Base-by-base conservation (phyloP, 2,797 vertebrate species). In the Natrix natrix region DNA sequence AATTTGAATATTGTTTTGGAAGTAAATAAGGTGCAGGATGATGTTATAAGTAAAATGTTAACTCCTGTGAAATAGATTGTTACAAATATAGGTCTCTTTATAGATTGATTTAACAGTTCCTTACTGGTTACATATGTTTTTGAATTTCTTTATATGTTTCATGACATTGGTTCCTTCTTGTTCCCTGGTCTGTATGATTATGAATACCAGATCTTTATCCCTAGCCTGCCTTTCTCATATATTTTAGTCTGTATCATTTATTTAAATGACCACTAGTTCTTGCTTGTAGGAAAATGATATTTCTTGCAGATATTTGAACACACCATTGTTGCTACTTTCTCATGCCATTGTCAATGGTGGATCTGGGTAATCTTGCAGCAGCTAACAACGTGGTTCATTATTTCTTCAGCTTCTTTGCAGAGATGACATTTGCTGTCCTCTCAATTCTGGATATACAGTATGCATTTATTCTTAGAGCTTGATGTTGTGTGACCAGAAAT, bases 11-110 rank as follows among this genome's bases (percentile, higher is more conserved):
- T 88, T 60, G 90, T 60, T 0, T 16, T 78, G 7, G 26, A 5
- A 86, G 52, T 90, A 92, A 86, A 90, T 92, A 92, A 92, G 56
- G 59, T 43, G 3, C 63, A 59, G 32, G 56, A 48, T 14, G 55
- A 69, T 48, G 24, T 24, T 69, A 60, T 93, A 93, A 91, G 91
- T 60, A 93, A 87, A 87, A 88, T 78, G 74, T 88, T 88, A 91
- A 93, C 88, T 88, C 86, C n/a, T 78, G 56, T 91, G 63, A 22
- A 78, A 48, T 61, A 91, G 20, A 57, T 93, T 10, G 26, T 32
- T 48, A 91, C 43, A 43, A 60, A 74, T 78, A 11, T 54, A 17
- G 54, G 32, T 52, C 20, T 60, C 22, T 37, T 32, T 78, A 54
- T 26, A 60, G n/a, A 24, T 17, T 93, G 61, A 90, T 59, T 69